Percentiles rank a stretch among this genome's conserved stretches.
Conservation (phyloP, 2,797 vertebrate genomes). For the Megalops cyprinoides region DNA sequence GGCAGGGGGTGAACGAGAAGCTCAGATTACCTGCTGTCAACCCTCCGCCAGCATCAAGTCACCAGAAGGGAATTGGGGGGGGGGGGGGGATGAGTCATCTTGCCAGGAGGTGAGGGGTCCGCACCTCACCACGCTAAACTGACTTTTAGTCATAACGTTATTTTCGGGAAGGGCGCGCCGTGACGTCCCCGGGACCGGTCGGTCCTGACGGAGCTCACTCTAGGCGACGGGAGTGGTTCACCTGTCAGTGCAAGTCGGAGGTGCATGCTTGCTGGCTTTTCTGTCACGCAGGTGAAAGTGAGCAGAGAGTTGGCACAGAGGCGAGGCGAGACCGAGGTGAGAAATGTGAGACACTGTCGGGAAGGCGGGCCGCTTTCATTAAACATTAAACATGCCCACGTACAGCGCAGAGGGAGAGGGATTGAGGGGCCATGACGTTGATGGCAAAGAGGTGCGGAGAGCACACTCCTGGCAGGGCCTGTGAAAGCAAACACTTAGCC, state of each 20-base stretch:
- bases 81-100: no score
- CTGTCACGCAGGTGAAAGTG: neutral
- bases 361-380: neutral
- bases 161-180: no score
- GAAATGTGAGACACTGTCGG: neutral
- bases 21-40: neutral
- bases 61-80: no score
- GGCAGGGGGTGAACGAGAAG: neutral
- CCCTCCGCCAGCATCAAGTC: no score
- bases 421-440: neutral
- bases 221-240: neutral
- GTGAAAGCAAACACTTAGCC: conserved; percentile 24
- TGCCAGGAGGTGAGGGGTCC: neutral
- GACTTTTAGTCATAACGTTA: neutral
- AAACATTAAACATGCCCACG: neutral
- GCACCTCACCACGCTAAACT: neutral
- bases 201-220: neutral
- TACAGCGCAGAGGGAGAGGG: neutral
- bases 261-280: neutral
- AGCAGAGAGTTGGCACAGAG: neutral
- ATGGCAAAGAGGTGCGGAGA: neutral
- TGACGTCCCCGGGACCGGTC: no score
- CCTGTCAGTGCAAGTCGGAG: neutral
- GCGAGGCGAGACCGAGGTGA: neutral
- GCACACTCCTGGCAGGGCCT: neutral